phyloP scores from a whole-genome alignment of 2,888 invertebrate genomes.

The Ormyrus rosae region DNA sequence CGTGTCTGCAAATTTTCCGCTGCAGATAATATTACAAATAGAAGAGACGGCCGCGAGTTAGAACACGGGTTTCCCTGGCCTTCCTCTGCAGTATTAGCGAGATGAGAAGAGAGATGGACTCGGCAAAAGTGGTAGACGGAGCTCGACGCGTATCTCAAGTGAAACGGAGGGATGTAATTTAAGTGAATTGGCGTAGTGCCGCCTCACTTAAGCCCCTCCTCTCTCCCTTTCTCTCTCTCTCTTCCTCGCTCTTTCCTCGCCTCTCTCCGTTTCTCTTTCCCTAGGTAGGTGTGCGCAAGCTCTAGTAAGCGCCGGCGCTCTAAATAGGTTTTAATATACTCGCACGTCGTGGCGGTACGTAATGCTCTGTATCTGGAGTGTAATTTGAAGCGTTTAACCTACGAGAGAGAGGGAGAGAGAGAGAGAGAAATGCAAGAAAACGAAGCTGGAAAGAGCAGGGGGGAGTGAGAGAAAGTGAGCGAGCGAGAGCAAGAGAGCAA shows the following conservation, averaged over 20 bases:
- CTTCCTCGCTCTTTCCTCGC: slow-evolving; percentile 17
- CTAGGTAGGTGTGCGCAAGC: neutral
- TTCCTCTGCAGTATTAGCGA: slow-evolving; percentile 26
- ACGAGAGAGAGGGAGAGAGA: slow-evolving; percentile 9
- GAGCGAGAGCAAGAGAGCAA: slow-evolving; percentile 22
- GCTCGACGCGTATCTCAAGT: slow-evolving; percentile 47
- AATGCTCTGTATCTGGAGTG: slow-evolving; percentile 63
- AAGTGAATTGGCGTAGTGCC: slow-evolving; percentile 62
- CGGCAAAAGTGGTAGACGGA: slow-evolving; percentile 36
- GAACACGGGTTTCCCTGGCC: slow-evolving; percentile 1
- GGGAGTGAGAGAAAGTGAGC: slow-evolving; percentile 8
- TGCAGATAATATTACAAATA: too few species aligned
- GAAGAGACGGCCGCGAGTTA: slow-evolving; percentile 8
- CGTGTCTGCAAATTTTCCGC: too few species aligned
- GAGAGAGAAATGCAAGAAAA: slow-evolving; percentile 37
- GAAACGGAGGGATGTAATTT: slow-evolving; percentile 64
- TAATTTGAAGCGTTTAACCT: slow-evolving; percentile 67
- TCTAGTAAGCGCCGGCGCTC: slow-evolving; percentile 41
- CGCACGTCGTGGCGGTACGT: slow-evolving; percentile 60
- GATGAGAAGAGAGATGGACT: slow-evolving; percentile 38
- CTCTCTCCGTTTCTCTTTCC: slow-evolving; percentile 37
- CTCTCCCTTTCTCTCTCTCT: slow-evolving; percentile 12
- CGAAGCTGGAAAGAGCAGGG: neutral
- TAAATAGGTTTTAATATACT: slow-evolving; percentile 68
- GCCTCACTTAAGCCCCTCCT: slow-evolving; percentile 36